phyloP scores from a whole-genome alignment of 1,140 invertebrate genomes.

The Arion vulgaris region DNA sequence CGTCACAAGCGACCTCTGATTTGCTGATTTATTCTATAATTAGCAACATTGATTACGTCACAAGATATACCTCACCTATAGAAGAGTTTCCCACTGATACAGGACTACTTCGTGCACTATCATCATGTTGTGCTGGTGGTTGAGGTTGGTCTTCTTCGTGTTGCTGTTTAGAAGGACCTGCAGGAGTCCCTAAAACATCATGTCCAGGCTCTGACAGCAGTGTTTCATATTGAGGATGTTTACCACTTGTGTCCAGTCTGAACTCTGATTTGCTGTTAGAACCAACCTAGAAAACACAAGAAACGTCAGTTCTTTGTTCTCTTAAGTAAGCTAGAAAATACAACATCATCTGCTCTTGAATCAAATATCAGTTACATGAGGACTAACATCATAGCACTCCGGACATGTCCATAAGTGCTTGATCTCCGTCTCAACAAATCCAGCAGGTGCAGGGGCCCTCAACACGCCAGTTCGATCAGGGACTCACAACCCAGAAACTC shows the following conservation, averaged over 20 bases:
- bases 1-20: no score
- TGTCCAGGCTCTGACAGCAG: background rate
- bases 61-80: constrained; percentile 33
- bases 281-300: background rate
- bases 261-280: constrained; percentile 18
- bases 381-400: no score
- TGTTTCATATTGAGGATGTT: background rate
- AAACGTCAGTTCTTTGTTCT: background rate
- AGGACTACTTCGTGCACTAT: constrained; percentile 59
- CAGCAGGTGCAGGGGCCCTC: no score
- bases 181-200: background rate
- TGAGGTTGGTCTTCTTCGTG: background rate
- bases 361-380: no score
- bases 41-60: no score
- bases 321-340: no score
- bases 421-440: no score
- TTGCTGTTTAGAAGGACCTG: background rate
- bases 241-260: background rate
- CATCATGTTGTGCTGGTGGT: constrained; percentile 61
- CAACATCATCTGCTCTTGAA: no score
- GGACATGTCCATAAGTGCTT: no score
- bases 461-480: no score
- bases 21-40: no score
- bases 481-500: no score
- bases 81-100: constrained; percentile 52